A percentile compares a stretch with the other conserved stretches of the same genome.
Conservation (phyloP, 2,888 invertebrate genomes). For the Prosopocoilus inquinatus region DNA sequence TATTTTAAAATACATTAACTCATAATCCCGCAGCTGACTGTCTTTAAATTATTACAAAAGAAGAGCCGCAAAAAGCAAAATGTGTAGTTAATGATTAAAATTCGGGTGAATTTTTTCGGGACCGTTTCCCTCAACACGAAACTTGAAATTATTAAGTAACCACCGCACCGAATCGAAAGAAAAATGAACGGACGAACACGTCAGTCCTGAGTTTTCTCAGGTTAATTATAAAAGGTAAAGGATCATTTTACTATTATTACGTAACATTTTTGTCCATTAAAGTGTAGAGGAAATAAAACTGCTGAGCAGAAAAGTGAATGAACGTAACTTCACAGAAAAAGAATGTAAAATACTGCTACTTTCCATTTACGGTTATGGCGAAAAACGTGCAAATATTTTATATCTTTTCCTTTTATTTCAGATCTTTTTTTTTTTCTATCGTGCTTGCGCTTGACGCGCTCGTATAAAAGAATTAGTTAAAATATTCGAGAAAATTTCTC, state of each 20-base stretch:
- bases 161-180: too few relatives aligned
- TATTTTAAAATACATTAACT: slow-evolving; percentile 33
- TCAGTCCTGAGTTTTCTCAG: not conserved
- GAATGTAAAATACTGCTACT: slow-evolving; percentile 10
- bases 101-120: not conserved
- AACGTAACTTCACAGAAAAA: slow-evolving; percentile 15
- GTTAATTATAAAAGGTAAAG: slow-evolving; percentile 7
- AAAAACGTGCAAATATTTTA: slow-evolving; percentile 13
- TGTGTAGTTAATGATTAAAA: not conserved
- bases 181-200: too few relatives aligned
- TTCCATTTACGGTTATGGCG: slow-evolving; percentile 13
- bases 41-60: slow-evolving; percentile 9
- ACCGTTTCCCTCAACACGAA: too few relatives aligned
- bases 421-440: not conserved
- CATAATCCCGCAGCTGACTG: slow-evolving; percentile 27
- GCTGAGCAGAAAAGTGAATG: slow-evolving; percentile 19
- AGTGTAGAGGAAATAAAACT: slow-evolving; percentile 17
- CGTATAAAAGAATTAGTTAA: too few relatives aligned
- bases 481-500: too few relatives aligned
- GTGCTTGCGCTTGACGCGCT: too few relatives aligned
- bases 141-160: too few relatives aligned
- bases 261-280: slow-evolving; percentile 15
- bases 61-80: slow-evolving; percentile 10
- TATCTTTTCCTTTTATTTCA: slow-evolving; percentile 11
- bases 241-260: slow-evolving; percentile 20